Conservation (phyloP, 2,888 invertebrate genomes). For the Caenorhabditis virilis region DNA sequence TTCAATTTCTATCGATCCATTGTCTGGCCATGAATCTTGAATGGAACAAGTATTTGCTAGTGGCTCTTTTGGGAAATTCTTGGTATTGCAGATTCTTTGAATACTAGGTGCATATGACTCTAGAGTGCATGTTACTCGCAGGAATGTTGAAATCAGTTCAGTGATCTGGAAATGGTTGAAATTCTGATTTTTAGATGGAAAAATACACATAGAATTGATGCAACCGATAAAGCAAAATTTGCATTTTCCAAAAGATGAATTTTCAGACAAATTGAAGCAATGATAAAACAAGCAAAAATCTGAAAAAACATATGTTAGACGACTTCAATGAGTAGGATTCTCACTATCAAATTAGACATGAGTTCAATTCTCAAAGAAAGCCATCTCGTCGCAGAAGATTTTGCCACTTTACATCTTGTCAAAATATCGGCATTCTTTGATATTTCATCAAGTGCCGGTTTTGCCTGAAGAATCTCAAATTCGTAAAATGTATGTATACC, state of each 20-base stretch:
- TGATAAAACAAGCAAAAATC: slow-evolving; percentile 25
- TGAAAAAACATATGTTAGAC: slow-evolving; percentile 1
- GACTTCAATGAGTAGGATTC: slow-evolving; percentile 71
- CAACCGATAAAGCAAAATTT: slow-evolving; percentile 26
- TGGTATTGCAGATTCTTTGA: slow-evolving; percentile 20
- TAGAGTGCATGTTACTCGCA: slow-evolving; percentile 13
- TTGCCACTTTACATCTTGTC: slow-evolving; percentile 45
- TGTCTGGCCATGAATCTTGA: slow-evolving; percentile 34
- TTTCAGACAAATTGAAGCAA: slow-evolving; percentile 25
- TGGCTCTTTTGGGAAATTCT: slow-evolving; percentile 25
- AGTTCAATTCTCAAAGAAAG: slow-evolving; percentile 89
- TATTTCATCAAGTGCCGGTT: slow-evolving; percentile 18
- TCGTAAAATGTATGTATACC: not conserved
- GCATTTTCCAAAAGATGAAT: slow-evolving; percentile 27
- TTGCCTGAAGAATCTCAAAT: not conserved
- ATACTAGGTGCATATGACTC: slow-evolving; percentile 12
- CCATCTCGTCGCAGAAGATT: slow-evolving; percentile 74
- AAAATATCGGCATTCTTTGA: slow-evolving; percentile 41
- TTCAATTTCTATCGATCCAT: slow-evolving; percentile 34
- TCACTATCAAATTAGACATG: slow-evolving; percentile 86
- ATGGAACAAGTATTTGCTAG: slow-evolving; percentile 13
- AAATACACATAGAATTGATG: slow-evolving; percentile 22
- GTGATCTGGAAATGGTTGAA: slow-evolving; percentile 10
- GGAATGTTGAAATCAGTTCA: slow-evolving; percentile 22
- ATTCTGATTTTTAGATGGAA: not conserved